Evolutionary conservation across 2,888 invertebrate genomes (phyloP), one percentile per base, ranked within the genome.

Genomic region (Entomobrya proxima): DNA sequence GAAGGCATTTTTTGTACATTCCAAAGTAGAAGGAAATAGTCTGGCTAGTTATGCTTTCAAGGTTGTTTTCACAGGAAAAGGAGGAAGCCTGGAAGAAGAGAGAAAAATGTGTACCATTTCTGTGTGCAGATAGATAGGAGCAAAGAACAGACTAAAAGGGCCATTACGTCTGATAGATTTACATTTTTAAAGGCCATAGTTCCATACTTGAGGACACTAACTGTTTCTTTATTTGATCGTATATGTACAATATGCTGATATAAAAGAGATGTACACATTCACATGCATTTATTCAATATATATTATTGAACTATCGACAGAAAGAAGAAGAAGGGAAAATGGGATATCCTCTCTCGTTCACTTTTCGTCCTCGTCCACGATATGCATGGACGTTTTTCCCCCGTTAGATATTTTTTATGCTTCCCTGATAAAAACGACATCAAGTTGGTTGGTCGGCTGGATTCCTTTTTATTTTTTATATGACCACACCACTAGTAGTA

Each of bases 111-210:
- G 69, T 64, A n/a, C 69, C 69, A 9, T 3, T 47, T 40, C 44
- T 69, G 69, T 44, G 44, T 15, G 15, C 11, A 69, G 69, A 27
- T 67, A 75, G 82, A 69, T 44, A 69, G 77, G 77, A 84, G 77
- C 18, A 82, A 3, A 32, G 61, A 74, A 30, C 61, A 77, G 80
- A 72, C 69, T 72, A 55, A 52, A 85, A 78, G 47, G 77, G 61
- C 84, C 84, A 85, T 85, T 85, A 69, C 72, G 47, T 61, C 30
- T 78, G 84, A 85, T 85, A 85, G 84, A 85, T 85, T 85, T 85
- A 85, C 84, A 85, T 85, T 85, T 82, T 77, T 78, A 78, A 78
- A 85, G 84, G 84, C 72, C 84, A 85, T 85, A 77, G 78, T 78
- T 78, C 78, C 78, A 32, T 67, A 78, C 74, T 69, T 78, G 37